Conservation (phyloP, 2,113 vertebrate species). For the Lathamus discolor region DNA sequence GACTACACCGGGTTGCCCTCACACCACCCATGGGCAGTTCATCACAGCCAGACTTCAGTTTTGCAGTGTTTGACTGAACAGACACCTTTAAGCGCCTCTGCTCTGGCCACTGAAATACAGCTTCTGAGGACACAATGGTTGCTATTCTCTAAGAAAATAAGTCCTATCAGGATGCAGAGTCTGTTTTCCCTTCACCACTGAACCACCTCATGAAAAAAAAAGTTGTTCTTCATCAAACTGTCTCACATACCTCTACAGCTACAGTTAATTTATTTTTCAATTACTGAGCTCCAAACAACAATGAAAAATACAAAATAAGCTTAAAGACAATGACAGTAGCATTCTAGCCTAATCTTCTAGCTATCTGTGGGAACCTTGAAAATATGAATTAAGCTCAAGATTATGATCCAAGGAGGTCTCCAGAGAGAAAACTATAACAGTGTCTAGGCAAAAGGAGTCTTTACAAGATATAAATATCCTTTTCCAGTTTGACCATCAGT, state of each 20-base stretch:
- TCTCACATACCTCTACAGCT: background rate
- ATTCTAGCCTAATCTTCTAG: background rate
- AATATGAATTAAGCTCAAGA: background rate
- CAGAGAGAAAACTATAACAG: background rate
- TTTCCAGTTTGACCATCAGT: background rate
- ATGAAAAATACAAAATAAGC: background rate
- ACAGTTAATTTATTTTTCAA: background rate
- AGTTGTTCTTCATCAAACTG: background rate
- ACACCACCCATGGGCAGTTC: background rate
- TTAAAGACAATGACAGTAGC: background rate
- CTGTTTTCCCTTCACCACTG: background rate
- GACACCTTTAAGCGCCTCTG: background rate
- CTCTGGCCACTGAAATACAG: background rate
- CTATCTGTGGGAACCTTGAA: background rate
- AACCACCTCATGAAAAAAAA: background rate
- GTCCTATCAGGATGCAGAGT: background rate
- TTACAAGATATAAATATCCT: background rate
- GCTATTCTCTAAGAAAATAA: background rate
- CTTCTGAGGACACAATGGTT: background rate
- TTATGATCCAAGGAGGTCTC: background rate
- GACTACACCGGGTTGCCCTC: background rate
- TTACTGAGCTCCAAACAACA: background rate
- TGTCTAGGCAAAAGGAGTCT: background rate
- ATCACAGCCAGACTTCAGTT: background rate
- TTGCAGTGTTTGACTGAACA: background rate